These are phyloP conservation scores for Torymus auratus DNA, from an alignment of 2,888 invertebrate genomes.

Conservation along the genomic window DNA sequence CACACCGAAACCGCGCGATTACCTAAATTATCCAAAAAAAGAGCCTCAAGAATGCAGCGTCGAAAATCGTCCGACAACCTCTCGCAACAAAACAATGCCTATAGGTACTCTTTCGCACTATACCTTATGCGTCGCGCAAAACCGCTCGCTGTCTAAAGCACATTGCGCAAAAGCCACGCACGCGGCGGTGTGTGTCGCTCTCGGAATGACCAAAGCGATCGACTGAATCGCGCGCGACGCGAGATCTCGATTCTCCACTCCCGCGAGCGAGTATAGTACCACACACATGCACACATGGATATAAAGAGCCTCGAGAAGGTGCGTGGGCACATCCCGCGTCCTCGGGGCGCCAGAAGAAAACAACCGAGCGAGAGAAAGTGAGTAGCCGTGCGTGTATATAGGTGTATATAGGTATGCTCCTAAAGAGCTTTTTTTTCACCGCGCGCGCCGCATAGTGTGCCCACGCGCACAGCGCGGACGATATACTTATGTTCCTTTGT, in stretches of 20 bases:
- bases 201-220: conserved; percentile 47
- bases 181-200: neutral
- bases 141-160: no score
- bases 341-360: conserved; percentile 46
- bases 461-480: no score
- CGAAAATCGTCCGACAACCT: no score
- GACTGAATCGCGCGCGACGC: conserved; percentile 17
- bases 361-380: conserved; percentile 44
- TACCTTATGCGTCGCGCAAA: no score
- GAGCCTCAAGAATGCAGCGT: no score
- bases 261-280: conserved; percentile 4
- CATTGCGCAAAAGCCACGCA: conserved; percentile 19
- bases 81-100: no score
- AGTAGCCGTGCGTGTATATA: conserved; percentile 3
- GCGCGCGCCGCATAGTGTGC: no score
- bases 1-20: no score
- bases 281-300: neutral
- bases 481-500: no score
- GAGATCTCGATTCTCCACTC: conserved; percentile 35
- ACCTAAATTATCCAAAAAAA: no score
- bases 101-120: no score
- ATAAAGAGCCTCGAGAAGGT: neutral
- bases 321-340: conserved; percentile 45
- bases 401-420: neutral
- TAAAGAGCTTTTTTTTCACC: conserved; percentile 11